phyloP scores from a whole-genome alignment of 2,797 vertebrate genomes.

The Phataginus tetradactyla region DNA sequence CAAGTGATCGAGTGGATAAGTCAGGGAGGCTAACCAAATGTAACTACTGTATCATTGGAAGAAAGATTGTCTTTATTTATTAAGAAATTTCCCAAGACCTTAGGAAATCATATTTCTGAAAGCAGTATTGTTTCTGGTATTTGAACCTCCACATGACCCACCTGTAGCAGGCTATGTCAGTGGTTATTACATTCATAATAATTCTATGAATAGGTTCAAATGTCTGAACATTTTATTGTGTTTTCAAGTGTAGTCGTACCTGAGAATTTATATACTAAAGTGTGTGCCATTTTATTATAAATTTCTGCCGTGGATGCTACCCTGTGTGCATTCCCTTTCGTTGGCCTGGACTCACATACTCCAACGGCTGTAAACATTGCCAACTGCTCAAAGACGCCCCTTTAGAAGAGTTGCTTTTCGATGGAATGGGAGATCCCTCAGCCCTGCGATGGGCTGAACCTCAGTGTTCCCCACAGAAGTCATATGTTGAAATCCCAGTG shows the following conservation, averaged over 20 bases:
- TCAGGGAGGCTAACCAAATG: not conserved
- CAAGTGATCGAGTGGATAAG: not conserved
- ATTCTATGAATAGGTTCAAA: not conserved
- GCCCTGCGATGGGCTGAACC: not conserved
- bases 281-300: not conserved
- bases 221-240: not conserved
- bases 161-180: not conserved
- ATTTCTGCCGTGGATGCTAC: not conserved
- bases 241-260: not conserved
- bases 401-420: not conserved
- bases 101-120: not conserved
- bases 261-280: not conserved
- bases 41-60: not conserved
- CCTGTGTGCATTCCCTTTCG: not conserved
- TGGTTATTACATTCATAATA: not conserved
- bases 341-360: accelerated
- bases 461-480: not conserved
- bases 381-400: not conserved
- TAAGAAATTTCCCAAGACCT: not conserved
- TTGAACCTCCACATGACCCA: not conserved
- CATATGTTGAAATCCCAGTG: not conserved
- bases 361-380: not conserved
- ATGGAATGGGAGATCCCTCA: not conserved
- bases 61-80: not conserved
- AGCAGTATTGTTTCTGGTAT: not conserved